Conservation (phyloP, 2,797 vertebrate species). For the Distichodus sexfasciatus region DNA sequence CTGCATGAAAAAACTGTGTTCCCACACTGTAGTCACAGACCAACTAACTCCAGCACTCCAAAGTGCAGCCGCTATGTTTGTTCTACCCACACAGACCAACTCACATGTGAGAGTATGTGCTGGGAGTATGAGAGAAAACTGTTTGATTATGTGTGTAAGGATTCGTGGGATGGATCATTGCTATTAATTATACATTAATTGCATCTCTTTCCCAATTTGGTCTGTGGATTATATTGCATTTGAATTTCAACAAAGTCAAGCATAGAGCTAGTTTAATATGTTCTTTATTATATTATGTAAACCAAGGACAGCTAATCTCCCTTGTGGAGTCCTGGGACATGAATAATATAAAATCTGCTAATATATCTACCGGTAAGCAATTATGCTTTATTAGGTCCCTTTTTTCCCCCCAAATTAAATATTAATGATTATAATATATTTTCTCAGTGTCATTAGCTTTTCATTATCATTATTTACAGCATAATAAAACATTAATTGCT, state of each 20-base stretch:
- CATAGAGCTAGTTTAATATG: neutral
- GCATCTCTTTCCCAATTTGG: neutral
- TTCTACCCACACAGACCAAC: slow-evolving; percentile 27
- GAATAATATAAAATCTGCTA: no score
- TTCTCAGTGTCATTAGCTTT: no score
- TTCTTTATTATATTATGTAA: neutral
- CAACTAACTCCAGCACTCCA: slow-evolving; percentile 57
- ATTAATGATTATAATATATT: no score
- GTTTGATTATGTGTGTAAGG: neutral
- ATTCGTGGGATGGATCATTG: neutral
- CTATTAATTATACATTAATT: neutral
- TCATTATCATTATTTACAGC: no score
- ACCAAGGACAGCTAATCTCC: no score
- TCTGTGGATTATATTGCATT: neutral
- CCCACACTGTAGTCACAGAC: slow-evolving; percentile 8
- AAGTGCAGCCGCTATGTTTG: slow-evolving; percentile 69
- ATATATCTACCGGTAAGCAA: no score
- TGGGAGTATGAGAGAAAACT: neutral
- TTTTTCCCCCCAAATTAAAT: no score
- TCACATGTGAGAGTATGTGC: neutral
- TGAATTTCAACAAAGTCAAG: neutral
- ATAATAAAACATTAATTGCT: no score
- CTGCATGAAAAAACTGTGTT: slow-evolving; percentile 20
- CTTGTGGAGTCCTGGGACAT: no score
- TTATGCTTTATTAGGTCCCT: no score